A percentile compares a stretch with the other conserved stretches of the same genome.
Conservation (phyloP, 1,140 invertebrate species). For the Holcopasites calliopsidis region DNA sequence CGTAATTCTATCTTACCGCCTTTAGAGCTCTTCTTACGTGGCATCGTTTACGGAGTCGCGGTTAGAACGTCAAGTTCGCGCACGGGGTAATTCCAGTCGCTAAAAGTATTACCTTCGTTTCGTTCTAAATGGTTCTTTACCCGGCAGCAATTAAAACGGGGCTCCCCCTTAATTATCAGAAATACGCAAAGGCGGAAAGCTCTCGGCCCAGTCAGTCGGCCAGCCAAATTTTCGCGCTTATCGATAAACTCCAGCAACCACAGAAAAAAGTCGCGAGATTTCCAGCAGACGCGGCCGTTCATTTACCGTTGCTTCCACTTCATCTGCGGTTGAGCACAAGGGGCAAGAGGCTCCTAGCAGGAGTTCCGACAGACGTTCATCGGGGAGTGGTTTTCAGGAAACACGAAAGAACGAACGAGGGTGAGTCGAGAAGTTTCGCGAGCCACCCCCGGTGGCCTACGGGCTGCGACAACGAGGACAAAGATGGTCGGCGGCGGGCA, state of each 20-base stretch:
- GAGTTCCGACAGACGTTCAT: conserved; percentile 9
- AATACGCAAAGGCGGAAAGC: no score
- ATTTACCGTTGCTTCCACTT: background rate
- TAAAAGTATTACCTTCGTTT: no score
- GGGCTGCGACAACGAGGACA: background rate
- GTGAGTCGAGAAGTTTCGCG: conserved; percentile 14
- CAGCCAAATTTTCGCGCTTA: no score
- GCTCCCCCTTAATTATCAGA: no score
- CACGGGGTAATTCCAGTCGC: no score
- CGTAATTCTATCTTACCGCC: background rate
- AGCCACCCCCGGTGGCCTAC: no score
- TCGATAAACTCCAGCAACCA: no score
- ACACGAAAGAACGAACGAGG: conserved; percentile 31
- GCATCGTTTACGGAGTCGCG: background rate
- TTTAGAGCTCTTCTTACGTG: background rate
- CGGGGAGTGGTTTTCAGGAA: background rate
- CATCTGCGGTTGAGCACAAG: background rate
- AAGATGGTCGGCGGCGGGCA: conserved; percentile 27
- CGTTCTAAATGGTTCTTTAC: no score
- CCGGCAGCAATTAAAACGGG: no score
- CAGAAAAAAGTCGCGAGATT: background rate
- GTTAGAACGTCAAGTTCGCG: background rate
- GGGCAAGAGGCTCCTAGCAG: no score
- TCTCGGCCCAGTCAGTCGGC: no score
- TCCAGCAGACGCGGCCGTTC: background rate